Evolutionary conservation across 2,797 vertebrate genomes (phyloP), one percentile per base, ranked within the genome.

Genomic region (Syngnathus acus): DNA sequence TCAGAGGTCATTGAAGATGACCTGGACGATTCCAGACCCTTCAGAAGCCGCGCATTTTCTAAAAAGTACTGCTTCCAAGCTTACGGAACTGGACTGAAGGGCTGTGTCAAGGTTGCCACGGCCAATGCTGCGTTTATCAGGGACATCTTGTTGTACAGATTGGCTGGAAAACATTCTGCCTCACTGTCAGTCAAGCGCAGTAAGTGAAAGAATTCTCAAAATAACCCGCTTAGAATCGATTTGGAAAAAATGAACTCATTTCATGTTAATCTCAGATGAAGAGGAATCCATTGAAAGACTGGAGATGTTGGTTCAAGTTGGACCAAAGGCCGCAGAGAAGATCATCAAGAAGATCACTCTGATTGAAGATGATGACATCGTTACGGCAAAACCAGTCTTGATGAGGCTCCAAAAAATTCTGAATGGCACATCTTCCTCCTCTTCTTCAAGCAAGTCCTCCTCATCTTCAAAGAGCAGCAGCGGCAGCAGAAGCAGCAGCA

Each of bases 331-430:
- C 72, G 88, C 89, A 76, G 83, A 90, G 61, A 93, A 88, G 80
- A 81, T 93, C 64, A 75, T 90, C n/a, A 81, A 83, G 26, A 77
- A 87, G 38, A 86, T 87, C 23, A 82, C 68, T 4, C 59, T 83
- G 67, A 79, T 60, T 13, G 76, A 84, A 42, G 83, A 74, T 32
- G 32, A 32, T 0, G 82, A 87, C n/a, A 68, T 84, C 8, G 10
- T 71, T 1, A 72, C 85, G 6, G 75, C 58, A 70, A 78, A 47
- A 54, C 73, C 77, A 14, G 71, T 90, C 57, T 67, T 91, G 77
- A 72, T 73, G 74, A 94, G 92, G 72, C 78, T 93, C 68, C 91
- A 82, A 68, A 89, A 86, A 78, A 90, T 94, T 68, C 78, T 94
- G 65, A 87, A 84, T 14, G 10, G 17, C 43, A 79, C 48, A 51